Percentiles rank a stretch among this genome's conserved stretches.
Evolutionary conservation across 2,113 vertebrate species (phyloP).

Genomic region (Poeciliopsis prolifica): DNA sequence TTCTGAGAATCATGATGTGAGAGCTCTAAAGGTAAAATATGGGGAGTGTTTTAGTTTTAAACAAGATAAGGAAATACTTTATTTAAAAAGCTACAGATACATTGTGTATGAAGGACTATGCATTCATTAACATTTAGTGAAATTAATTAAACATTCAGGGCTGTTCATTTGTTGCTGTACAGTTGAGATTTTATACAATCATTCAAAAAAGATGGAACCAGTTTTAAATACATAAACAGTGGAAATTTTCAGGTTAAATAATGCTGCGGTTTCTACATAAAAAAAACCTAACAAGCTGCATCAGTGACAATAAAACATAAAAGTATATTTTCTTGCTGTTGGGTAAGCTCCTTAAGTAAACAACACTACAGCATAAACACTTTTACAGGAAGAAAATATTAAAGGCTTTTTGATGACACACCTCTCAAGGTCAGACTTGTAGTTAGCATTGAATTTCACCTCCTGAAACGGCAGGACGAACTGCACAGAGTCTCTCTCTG

Average conservation of each 20-base stretch:
- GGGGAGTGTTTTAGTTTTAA: neutral
- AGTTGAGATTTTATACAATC: neutral
- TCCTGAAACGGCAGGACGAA: constrained; percentile 65
- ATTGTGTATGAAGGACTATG: neutral
- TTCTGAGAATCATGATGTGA: neutral
- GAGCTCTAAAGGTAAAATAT: neutral
- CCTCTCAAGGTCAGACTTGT: constrained; percentile 54
- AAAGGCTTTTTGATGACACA: constrained; percentile 21
- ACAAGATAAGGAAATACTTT: neutral
- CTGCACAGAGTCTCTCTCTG: constrained; percentile 17
- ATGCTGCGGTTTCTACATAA: neutral
- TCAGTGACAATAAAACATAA: neutral
- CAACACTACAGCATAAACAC: neutral
- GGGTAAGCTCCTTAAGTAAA: neutral
- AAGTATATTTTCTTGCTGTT: too few species aligned
- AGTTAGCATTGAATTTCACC: constrained; percentile 42
- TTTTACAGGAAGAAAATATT: too few species aligned
- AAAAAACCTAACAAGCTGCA: neutral
- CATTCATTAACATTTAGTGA: neutral
- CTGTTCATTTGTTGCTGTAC: neutral
- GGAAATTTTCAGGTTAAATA: neutral
- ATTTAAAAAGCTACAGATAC: neutral
- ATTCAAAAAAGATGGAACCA: too few species aligned
- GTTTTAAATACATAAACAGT: too few species aligned
- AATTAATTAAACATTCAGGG: neutral